phyloP scores from a whole-genome alignment of 2,888 invertebrate species.

The Galerucella pusilla region DNA sequence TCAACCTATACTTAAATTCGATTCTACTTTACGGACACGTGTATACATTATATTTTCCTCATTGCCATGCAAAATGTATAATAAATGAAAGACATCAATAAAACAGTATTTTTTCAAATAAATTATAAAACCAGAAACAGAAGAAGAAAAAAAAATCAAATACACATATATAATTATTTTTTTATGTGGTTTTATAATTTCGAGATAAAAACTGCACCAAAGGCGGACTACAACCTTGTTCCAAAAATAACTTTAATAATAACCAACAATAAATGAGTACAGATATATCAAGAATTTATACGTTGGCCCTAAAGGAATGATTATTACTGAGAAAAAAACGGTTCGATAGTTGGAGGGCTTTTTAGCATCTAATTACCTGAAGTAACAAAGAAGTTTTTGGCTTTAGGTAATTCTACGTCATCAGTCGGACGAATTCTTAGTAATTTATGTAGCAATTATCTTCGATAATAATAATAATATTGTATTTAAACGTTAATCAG shows the following conservation, averaged over 20 bases:
- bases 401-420: constrained; percentile 39
- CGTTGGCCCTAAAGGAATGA: constrained; percentile 6
- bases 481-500: constrained; percentile 22
- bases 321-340: constrained; percentile 11
- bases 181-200: background rate
- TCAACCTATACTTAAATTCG: background rate
- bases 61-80: background rate
- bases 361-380: constrained; percentile 39
- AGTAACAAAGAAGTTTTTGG: constrained; percentile 32
- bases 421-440: constrained; percentile 39
- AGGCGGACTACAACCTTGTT: constrained; percentile 6
- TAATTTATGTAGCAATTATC: constrained; percentile 45
- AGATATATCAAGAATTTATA: constrained; percentile 10
- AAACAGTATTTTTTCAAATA: background rate
- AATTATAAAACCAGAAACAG: background rate
- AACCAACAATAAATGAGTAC: constrained; percentile 4
- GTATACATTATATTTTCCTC: background rate
- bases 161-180: constrained; percentile 7
- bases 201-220: constrained; percentile 6
- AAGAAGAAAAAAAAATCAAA: background rate
- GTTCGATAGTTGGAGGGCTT: constrained; percentile 31
- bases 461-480: constrained; percentile 41
- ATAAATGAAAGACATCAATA: background rate
- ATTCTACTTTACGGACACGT: background rate
- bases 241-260: constrained; percentile 1